Evolutionary conservation across 2,888 invertebrate genomes (phyloP).

Genomic region (Odontocerum albicorne): DNA sequence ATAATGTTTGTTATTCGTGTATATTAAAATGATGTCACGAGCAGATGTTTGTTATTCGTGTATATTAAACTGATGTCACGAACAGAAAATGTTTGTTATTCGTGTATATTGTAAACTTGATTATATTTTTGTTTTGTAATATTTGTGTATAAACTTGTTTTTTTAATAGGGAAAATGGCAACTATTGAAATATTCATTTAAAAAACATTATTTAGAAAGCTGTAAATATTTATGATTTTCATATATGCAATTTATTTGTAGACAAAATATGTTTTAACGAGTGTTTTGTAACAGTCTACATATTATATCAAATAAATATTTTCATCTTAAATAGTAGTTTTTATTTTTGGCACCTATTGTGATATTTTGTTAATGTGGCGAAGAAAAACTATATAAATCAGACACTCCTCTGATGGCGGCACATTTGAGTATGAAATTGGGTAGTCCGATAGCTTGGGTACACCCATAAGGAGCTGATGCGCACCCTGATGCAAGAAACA

Average conservation of each 20-base stretch:
- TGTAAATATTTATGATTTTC: too few species aligned
- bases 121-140: slow-evolving; percentile 10
- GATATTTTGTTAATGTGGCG: too few species aligned
- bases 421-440: too few species aligned
- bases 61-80: slow-evolving; percentile 32
- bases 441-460: too few species aligned
- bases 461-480: too few species aligned
- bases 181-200: slow-evolving; percentile 3
- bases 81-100: slow-evolving; percentile 15
- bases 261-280: slow-evolving; percentile 19
- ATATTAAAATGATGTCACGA: too few species aligned
- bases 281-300: slow-evolving; percentile 28
- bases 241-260: too few species aligned
- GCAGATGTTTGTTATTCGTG: neutral
- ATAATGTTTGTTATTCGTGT: slow-evolving; percentile 6
- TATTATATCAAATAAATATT: slow-evolving; percentile 28
- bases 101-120: neutral
- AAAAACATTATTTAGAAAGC: slow-evolving; percentile 10
- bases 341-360: too few species aligned
- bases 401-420: too few species aligned
- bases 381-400: too few species aligned
- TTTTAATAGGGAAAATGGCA: slow-evolving; percentile 3
- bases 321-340: slow-evolving; percentile 19
- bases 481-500: too few species aligned
- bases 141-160: slow-evolving; percentile 7